These are phyloP conservation scores for Zootoca vivipara DNA, from an alignment of 2,113 vertebrate species.

Conservation along the genomic window DNA sequence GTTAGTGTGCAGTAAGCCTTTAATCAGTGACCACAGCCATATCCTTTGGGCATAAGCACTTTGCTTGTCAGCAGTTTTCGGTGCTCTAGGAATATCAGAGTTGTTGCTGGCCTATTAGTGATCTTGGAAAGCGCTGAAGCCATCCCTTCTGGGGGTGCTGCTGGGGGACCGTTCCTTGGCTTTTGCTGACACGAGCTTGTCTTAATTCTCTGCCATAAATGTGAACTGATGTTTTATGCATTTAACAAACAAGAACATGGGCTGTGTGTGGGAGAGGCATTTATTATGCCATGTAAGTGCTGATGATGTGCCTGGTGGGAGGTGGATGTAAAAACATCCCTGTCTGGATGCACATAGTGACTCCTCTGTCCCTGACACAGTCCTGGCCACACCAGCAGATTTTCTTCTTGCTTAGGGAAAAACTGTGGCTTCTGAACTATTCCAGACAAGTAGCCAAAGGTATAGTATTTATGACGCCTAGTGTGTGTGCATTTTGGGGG, in stretches of 20 bases:
- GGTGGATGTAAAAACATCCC: background rate
- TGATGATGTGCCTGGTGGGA: background rate
- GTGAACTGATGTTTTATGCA: constrained; percentile 4
- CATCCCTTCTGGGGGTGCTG: background rate
- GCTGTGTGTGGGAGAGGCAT: constrained; percentile 5
- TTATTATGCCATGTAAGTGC: constrained; percentile 21
- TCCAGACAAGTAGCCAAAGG: background rate
- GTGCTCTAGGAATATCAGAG: constrained; percentile 24
- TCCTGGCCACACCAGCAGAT: background rate
- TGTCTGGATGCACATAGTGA: background rate
- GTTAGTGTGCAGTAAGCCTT: background rate
- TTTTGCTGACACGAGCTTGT: constrained; percentile 47
- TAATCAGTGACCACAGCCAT: constrained; percentile 26
- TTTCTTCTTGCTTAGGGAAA: background rate
- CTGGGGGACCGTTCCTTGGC: background rate
- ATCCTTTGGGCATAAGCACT: constrained; percentile 58
- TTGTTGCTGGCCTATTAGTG: background rate
- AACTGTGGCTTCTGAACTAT: accelerated
- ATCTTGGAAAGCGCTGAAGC: constrained; percentile 35
- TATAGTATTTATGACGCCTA: background rate
- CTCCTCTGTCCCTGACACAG: background rate
- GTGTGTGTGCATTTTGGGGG: background rate
- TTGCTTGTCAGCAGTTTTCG: constrained; percentile 40
- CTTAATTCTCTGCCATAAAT: constrained; percentile 35
- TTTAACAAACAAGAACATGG: background rate